Base-by-base conservation (phyloP, 1,140 invertebrate genomes). In the Glossosoma conforme region DNA sequence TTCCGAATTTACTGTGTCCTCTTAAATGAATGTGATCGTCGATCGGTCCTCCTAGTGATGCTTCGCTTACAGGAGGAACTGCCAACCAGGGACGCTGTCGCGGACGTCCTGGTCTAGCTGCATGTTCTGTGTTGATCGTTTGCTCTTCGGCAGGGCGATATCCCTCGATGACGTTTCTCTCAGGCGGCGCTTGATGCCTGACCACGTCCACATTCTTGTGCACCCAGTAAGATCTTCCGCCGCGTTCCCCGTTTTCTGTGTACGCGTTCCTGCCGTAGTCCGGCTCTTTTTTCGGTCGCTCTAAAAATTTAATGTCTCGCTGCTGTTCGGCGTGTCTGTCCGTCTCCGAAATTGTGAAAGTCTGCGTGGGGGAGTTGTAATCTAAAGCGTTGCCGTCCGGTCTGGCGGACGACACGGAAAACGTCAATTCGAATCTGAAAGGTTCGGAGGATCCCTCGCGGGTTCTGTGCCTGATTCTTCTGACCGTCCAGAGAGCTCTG, bases 371-470 rank as follows among this genome's bases (percentile, higher is more conserved):
- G 45, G 64, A 67, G 47, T 72, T 69, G 50, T 68, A 65, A 6
- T 63, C 63, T 30, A 69, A 68, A 40, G 55, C 65, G 21, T 66
- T 56, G 52, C 65, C 63, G 38, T 65, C 65, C 28, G 64, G 60
- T 17, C 61, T 60, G 42, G 76, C 68, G 4, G 80, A 79, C 10
- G 75, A 73, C 10, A 84, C 75, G 11, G 76, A 83, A 60, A 80
- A 82, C 56, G 80, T 80, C 50, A 83, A 65, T 61, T 84, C 81
- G 58, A 80, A 82, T 52, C 77, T 71, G 60, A 75, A 78, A 54
- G 64, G 67, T 0, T 66, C 65, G 18, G 68, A 58, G 3, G 69
- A 67, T 9, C 62, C 62, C 43, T 74, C 69, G 13, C 62, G 58
- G 51, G 81, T 78, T 45, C 78, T 70, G 65, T 83, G 80, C 30